A percentile compares a stretch with the other conserved stretches of the same genome.
Conservation (phyloP, 2,797 vertebrate genomes). For the Takifugu rubripes region DNA sequence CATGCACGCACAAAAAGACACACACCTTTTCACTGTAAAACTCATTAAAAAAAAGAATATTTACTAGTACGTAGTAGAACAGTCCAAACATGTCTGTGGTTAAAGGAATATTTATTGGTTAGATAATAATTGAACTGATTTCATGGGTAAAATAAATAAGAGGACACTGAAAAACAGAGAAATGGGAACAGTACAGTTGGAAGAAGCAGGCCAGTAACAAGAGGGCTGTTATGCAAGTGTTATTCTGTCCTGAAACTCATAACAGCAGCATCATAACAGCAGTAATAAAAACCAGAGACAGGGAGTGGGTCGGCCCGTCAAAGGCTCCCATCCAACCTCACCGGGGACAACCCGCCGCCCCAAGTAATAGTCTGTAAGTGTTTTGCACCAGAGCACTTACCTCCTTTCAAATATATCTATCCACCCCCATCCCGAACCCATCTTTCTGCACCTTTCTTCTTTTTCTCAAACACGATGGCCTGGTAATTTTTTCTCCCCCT, state of each 20-base stretch:
- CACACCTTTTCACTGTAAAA: too few species aligned
- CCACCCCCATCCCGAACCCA: constrained; percentile 2
- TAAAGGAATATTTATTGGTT: too few species aligned
- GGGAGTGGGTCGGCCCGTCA: constrained; percentile 21
- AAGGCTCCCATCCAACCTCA: constrained; percentile 9
- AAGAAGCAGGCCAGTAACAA: constrained; percentile 41
- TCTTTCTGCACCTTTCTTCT: constrained; percentile 25
- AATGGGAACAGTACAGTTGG: constrained; percentile 14
- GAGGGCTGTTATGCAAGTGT: constrained; percentile 53
- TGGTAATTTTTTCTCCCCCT: constrained; percentile 62
- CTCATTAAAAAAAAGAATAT: too few species aligned
- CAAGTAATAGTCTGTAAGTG: constrained; percentile 24
- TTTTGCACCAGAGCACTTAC: constrained; percentile 4
- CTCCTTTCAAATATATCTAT: neutral
- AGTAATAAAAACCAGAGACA: constrained; percentile 67
- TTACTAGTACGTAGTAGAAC: too few species aligned
- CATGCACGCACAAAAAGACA: too few species aligned
- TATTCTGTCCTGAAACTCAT: constrained; percentile 35
- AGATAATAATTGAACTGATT: constrained; percentile 1
- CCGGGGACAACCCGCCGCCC: constrained; percentile 9
- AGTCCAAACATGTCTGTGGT: too few species aligned
- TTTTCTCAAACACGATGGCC: constrained; percentile 48
- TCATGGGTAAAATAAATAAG: constrained; percentile 3
- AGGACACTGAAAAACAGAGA: constrained; percentile 4
- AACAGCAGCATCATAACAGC: constrained; percentile 63